Base-by-base conservation (phyloP, 2,797 vertebrate genomes). In the Mormyrops boulengeri region DNA sequence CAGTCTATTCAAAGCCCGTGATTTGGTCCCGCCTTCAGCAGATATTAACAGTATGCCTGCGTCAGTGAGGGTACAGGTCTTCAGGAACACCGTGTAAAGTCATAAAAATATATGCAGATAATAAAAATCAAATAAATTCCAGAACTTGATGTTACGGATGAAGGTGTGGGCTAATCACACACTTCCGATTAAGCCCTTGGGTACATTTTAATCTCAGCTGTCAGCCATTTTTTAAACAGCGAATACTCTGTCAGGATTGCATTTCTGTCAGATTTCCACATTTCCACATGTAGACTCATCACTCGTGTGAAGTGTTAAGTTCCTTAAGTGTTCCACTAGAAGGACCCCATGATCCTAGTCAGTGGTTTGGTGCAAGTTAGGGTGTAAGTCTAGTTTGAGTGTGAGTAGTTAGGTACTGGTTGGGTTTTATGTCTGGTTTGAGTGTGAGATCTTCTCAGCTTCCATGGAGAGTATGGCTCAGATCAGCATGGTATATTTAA, bases 1-100 rank as follows among this genome's bases (percentile, higher is more conserved):
- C 50, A 22, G 85, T 52, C 14, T 8, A 17, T 47, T 91, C 92
- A 91, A 93, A 91, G 91, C 90, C 91, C 92, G 93, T 91, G 55
- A 88, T 60, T 87, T 88, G 93, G 90, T 89, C 49, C 90, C 91
- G 91, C 47, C 90, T 89, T 93, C 88, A 92, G 92, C 94, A 95
- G 93, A 93, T 94, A 93, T 94, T 5, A 47, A 90, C 92, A 94
- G 94, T 93, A 94, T 93, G 93, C 94, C 93, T 85, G 82, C 4
- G 3, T 49, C 80, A 49, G 80, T 49, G n/a, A 22, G 44, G 19
- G 80, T 26, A 53, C 11, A 52, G 26, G 50, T 53, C 9, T 49
- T n/a, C n/a, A 30, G 84, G 84, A 85, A 47, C 47, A 52, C n/a
- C 14, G 22, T 22, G 50, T 50, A 85, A 69, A 30, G 26, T 80